Percentiles rank a stretch among this genome's conserved stretches.
Conservation (phyloP, 2,888 invertebrate species). For the Micoletzkya japonica region DNA sequence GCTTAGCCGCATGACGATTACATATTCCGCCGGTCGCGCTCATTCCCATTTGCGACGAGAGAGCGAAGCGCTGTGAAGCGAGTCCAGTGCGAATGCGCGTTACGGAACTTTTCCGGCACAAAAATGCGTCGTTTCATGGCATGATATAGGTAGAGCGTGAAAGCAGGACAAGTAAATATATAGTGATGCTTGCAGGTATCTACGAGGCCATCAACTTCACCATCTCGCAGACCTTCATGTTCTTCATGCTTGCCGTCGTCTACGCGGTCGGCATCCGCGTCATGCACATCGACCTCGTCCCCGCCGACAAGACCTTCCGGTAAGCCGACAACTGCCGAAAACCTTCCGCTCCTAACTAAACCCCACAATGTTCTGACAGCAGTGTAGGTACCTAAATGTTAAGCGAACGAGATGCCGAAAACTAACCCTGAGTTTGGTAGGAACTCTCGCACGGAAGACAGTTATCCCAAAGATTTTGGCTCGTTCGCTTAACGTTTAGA, state of each 20-base stretch:
- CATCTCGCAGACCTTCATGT: slow-evolving; percentile 48
- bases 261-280: slow-evolving; percentile 48
- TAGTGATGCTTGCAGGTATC: slow-evolving; percentile 35
- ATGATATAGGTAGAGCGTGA: background rate
- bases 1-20: too few species aligned
- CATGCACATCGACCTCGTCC: slow-evolving; percentile 42
- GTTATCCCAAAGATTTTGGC: too few species aligned
- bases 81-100: background rate
- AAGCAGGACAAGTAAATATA: background rate
- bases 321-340: slow-evolving; percentile 29
- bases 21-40: background rate
- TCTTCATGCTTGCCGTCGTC: slow-evolving; percentile 45
- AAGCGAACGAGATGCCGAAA: too few species aligned
- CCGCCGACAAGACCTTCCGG: slow-evolving; percentile 40
- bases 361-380: too few species aligned
- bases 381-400: too few species aligned
- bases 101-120: background rate
- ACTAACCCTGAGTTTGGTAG: too few species aligned
- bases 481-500: too few species aligned
- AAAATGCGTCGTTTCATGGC: background rate
- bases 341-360: too few species aligned
- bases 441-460: too few species aligned
- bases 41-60: too few species aligned
- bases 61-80: too few species aligned
- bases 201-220: slow-evolving; percentile 51